Evolutionary conservation across 37 sponge, comb jelly and placozoan species (phyloP).

Genomic region (Aphrocallistes beatrix): DNA sequence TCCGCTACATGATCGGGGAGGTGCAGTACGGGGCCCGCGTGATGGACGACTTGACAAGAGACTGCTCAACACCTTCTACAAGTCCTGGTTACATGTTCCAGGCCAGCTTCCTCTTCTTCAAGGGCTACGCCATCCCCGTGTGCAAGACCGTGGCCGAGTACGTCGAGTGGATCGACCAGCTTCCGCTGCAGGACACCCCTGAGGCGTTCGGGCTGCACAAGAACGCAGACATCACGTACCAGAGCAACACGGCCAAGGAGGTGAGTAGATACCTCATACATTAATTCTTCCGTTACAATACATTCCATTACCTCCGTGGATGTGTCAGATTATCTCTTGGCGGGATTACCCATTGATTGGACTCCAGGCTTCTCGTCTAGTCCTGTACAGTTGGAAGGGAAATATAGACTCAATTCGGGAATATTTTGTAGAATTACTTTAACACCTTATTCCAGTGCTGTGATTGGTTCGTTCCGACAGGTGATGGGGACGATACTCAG

Average conservation of each 20-base stretch:
- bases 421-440: too few species aligned
- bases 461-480: not conserved
- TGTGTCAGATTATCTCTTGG: too few species aligned
- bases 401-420: too few species aligned
- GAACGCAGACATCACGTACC: slow-evolving; percentile 99
- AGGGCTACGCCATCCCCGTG: slow-evolving; percentile 78
- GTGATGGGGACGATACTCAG: slow-evolving; percentile 81
- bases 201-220: slow-evolving; percentile 98
- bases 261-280: too few species aligned
- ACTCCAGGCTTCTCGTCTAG: too few species aligned
- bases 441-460: too few species aligned
- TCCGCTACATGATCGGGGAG: slow-evolving; percentile 94
- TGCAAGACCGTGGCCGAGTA: slow-evolving; percentile 75
- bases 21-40: slow-evolving; percentile 93
- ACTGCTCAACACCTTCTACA: slow-evolving; percentile 73
- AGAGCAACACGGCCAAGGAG: slow-evolving; percentile 68
- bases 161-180: slow-evolving; percentile 69
- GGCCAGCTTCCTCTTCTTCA: slow-evolving; percentile 77
- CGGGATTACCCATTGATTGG: too few species aligned
- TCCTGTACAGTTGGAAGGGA: too few species aligned
- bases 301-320: too few species aligned
- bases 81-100: slow-evolving; percentile 90
- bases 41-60: slow-evolving; percentile 90
- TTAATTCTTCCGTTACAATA: too few species aligned
- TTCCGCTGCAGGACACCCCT: slow-evolving; percentile 91